phyloP scores from a whole-genome alignment of 1,140 invertebrate genomes.

The Oedothorax gibbosus region DNA sequence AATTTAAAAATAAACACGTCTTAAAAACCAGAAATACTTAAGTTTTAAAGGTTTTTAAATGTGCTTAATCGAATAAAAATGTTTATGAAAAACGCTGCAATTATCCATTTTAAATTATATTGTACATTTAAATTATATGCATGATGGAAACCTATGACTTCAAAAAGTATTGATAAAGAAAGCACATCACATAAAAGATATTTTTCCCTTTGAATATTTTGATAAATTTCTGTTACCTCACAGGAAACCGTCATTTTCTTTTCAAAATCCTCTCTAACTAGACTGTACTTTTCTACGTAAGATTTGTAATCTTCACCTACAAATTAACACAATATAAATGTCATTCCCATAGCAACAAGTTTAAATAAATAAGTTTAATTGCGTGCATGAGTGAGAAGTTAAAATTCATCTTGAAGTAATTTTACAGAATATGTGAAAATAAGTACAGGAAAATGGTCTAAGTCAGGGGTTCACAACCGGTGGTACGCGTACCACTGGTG shows the following conservation, averaged over 20 bases:
- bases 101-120: too few species aligned
- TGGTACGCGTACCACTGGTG: too few species aligned
- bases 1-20: too few species aligned
- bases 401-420: conserved; percentile 4
- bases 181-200: background rate
- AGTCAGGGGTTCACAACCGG: too few species aligned
- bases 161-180: too few species aligned
- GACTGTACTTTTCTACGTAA: conserved; percentile 88
- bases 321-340: conserved; percentile 26
- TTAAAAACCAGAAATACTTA: too few species aligned
- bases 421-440: background rate
- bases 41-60: too few species aligned
- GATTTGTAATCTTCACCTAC: conserved; percentile 86
- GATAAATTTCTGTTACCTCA: conserved; percentile 73
- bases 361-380: background rate
- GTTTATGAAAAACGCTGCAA: too few species aligned
- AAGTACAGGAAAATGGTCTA: too few species aligned
- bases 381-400: background rate
- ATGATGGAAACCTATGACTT: background rate
- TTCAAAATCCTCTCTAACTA: conserved; percentile 91
- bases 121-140: too few species aligned
- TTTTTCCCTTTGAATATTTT: conserved; percentile 4
- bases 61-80: too few species aligned
- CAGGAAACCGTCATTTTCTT: conserved; percentile 93
- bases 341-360: background rate